These are phyloP conservation scores for Lampris incognitus DNA, from an alignment of 2,113 vertebrate species.

Conservation along the genomic window DNA sequence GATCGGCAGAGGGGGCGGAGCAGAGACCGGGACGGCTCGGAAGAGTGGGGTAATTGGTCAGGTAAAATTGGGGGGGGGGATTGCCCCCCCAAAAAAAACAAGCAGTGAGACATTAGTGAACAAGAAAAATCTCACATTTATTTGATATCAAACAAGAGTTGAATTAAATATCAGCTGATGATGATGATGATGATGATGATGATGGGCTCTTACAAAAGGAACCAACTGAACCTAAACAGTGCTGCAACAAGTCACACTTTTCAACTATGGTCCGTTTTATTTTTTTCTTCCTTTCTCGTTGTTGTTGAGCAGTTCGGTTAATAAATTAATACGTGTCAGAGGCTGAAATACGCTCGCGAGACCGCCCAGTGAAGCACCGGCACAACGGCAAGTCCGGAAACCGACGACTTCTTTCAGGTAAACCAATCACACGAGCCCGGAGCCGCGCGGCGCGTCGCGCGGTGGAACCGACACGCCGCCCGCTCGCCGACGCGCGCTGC, in stretches of 20 bases:
- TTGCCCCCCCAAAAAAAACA: slow-evolving; percentile 14
- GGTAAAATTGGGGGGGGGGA: too few relatives aligned
- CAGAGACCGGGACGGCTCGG: too few relatives aligned
- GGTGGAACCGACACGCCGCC: too few relatives aligned
- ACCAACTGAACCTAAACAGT: slow-evolving; percentile 80
- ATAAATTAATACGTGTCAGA: slow-evolving; percentile 92
- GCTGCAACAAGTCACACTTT: slow-evolving; percentile 75
- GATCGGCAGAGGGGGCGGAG: too few relatives aligned
- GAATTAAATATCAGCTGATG: slow-evolving; percentile 98
- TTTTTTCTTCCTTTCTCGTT: slow-evolving; percentile 32
- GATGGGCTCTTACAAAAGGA: slow-evolving; percentile 93
- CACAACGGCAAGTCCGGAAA: slow-evolving; percentile 74
- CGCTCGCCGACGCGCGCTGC: slow-evolving; percentile 64
- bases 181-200: too few relatives aligned
- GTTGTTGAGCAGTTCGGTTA: slow-evolving; percentile 65
- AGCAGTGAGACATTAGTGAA: slow-evolving; percentile 75
- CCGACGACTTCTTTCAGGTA: slow-evolving; percentile 80
- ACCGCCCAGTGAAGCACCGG: slow-evolving; percentile 83
- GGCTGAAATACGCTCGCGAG: slow-evolving; percentile 85
- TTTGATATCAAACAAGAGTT: slow-evolving; percentile 99
- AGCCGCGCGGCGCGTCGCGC: too few relatives aligned
- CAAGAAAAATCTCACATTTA: slow-evolving; percentile 98
- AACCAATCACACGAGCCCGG: slow-evolving; percentile 83
- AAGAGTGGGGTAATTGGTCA: too few relatives aligned
- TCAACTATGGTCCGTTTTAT: slow-evolving; percentile 57